These are phyloP conservation scores for Lepus townsendii DNA, from an alignment of 2,797 vertebrate species.

Conservation along the genomic window DNA sequence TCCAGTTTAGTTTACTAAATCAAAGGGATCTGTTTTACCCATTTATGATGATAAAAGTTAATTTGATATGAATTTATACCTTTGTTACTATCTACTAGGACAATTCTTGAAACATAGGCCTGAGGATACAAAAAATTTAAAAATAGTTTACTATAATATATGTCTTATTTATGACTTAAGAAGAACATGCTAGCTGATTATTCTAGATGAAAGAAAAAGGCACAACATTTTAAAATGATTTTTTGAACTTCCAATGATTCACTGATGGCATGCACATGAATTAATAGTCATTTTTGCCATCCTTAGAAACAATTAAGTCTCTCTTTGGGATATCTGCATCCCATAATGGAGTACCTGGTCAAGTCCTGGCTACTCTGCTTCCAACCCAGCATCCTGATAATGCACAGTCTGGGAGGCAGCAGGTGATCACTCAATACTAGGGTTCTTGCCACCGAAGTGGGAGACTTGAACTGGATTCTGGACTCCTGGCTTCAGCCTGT, in stretches of 20 bases:
- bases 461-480: too few species aligned
- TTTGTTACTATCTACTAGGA: background rate
- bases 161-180: background rate
- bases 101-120: background rate
- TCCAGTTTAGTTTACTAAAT: background rate
- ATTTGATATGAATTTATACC: background rate
- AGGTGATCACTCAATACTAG: too few species aligned
- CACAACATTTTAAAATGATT: background rate
- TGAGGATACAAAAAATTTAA: slow-evolving; percentile 34
- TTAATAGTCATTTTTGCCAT: background rate
- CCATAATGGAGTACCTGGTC: too few species aligned
- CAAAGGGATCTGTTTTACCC: background rate
- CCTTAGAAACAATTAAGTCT: background rate
- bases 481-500: too few species aligned
- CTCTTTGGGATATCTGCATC: too few species aligned
- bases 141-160: background rate
- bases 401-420: too few species aligned
- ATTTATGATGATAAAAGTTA: background rate
- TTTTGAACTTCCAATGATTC: background rate
- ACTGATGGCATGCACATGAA: background rate
- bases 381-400: too few species aligned
- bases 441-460: too few species aligned
- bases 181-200: background rate
- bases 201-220: background rate
- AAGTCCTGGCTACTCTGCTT: too few species aligned